A percentile compares a stretch with the other conserved stretches of the same genome.
phyloP scores from a whole-genome alignment of 2,797 vertebrate genomes.

The Chaetophractus vellerosus region DNA sequence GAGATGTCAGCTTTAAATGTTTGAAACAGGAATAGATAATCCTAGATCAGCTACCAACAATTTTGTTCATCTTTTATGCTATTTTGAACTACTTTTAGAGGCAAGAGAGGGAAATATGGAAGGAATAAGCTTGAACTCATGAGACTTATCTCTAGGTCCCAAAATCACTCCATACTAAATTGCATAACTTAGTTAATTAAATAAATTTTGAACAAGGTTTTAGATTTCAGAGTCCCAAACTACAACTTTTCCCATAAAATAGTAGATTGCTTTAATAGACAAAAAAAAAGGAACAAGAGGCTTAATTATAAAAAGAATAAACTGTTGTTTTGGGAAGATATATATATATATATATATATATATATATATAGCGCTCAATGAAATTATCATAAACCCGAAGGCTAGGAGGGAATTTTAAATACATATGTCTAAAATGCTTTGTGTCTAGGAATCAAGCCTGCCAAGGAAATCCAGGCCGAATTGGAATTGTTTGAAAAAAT shows the following conservation, averaged over 20 bases:
- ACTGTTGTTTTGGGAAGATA: background rate
- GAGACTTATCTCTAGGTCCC: background rate
- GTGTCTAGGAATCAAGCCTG: background rate
- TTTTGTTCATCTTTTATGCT: background rate
- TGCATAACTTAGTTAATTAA: background rate
- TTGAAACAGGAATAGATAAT: background rate
- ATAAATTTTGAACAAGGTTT: constrained; percentile 5
- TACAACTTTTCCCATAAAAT: background rate
- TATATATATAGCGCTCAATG: background rate
- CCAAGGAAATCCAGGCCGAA: background rate
- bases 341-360: background rate
- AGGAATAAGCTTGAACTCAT: constrained; percentile 24
- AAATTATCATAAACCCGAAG: background rate
- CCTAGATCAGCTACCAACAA: background rate
- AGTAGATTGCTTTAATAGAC: background rate
- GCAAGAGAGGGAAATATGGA: background rate
- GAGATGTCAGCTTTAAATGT: background rate
- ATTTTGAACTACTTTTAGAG: background rate
- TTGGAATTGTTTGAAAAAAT: background rate
- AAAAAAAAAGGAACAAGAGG: background rate
- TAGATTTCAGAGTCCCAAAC: background rate
- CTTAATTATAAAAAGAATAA: background rate
- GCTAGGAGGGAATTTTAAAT: constrained; percentile 5
- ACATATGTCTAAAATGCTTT: constrained; percentile 25
- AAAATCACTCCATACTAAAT: background rate